These are phyloP conservation scores for Drosophila nigrodunni DNA, from an alignment of 1,140 invertebrate species.

Conservation along the genomic window DNA sequence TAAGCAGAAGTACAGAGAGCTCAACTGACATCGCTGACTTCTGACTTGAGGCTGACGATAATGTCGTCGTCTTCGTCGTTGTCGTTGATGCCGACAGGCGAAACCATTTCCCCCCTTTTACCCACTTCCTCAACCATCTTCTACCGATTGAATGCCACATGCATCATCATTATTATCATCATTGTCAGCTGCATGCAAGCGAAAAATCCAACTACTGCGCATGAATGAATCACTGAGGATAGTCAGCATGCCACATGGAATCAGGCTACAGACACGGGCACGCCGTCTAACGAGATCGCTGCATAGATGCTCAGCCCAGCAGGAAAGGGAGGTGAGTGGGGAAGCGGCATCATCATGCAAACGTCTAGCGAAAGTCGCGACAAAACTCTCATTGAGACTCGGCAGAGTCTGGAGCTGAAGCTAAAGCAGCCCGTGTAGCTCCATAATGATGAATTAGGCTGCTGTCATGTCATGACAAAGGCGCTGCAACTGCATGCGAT, in stretches of 20 bases:
- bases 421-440: slow-evolving; percentile 49
- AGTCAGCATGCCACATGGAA: slow-evolving; percentile 22
- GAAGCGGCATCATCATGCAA: slow-evolving; percentile 62
- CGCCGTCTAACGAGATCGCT: slow-evolving; percentile 56
- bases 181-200: slow-evolving; percentile 68
- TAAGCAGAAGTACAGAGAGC: slow-evolving; percentile 41
- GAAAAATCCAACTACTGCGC: slow-evolving; percentile 75
- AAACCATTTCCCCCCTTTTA: slow-evolving; percentile 48
- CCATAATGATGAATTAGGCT: slow-evolving; percentile 84
- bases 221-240: slow-evolving; percentile 71
- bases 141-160: slow-evolving; percentile 44
- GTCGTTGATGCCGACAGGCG: slow-evolving; percentile 75
- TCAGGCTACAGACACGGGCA: slow-evolving; percentile 36
- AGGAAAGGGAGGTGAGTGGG: neutral
- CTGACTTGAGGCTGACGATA: slow-evolving; percentile 66
- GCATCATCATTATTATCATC: slow-evolving; percentile 74
- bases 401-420: slow-evolving; percentile 6
- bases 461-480: slow-evolving; percentile 84
- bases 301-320: slow-evolving; percentile 20
- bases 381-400: slow-evolving; percentile 74
- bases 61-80: slow-evolving; percentile 78
- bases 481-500: slow-evolving; percentile 75
- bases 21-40: slow-evolving; percentile 69
- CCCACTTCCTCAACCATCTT: neutral
- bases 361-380: slow-evolving; percentile 80